Evolutionary conservation across 2,888 invertebrate genomes (phyloP), one percentile per base, ranked within the genome.

Genomic region (Syrista parreyssii): DNA sequence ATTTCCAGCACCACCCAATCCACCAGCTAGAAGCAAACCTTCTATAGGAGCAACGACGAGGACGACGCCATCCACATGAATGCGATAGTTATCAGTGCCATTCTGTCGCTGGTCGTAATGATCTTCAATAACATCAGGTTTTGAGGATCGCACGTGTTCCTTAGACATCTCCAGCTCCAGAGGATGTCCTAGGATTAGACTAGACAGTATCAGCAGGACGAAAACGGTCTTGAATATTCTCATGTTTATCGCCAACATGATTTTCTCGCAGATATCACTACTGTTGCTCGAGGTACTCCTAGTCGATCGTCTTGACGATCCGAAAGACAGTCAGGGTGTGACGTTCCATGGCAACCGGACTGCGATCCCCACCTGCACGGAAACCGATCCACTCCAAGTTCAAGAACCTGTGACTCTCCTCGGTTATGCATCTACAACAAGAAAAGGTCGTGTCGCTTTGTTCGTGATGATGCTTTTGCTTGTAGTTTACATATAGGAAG

Each of bases 51-150:
- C 94, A 71, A 95, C 92, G 3, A 95, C 94, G 55, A 96, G 91
- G 23, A 95, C 93, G n/a, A 96, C 92, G 23, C 95, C 95, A 85
- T 95, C 94, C 75, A 96, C 92, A 87, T 94, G 94, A 12, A 96
- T 91, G 31, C 95, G 93, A 82, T 94, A 94, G 92, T 97, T 97
- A 85, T 96, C 96, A 0, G 94, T 92, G 1, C 96, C 96, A 88
- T 96, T 96, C 89, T 97, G 97, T 11, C 96, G 92, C 88, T 96
- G 96, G 90, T 97, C 96, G 89, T 94, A 95, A 82, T 82, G 83
- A 81, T 89, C 86, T 36, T 82, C 82, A 1, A 68, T 40, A 11
- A 23, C 9, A 23, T 71, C 35, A 55, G 55, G 23, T 9, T 55
- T 55, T 23, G 55, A 55, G 9, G 55, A 55, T 55, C 9, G 55